Evolutionary conservation across 2,797 vertebrate species (phyloP).

Genomic region (Hippocampus kuda): DNA sequence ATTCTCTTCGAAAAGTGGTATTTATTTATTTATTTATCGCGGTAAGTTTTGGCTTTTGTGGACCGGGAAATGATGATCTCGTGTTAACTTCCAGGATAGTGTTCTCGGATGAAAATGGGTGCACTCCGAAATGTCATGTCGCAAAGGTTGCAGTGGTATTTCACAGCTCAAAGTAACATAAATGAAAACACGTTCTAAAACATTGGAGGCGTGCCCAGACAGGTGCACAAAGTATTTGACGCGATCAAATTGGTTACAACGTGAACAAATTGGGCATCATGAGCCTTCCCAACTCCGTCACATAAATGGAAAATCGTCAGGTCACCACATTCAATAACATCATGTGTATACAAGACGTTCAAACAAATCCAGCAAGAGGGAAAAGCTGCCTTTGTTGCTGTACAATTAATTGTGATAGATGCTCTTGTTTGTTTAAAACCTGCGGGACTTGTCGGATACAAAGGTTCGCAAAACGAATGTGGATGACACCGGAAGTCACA

Average conservation of each 20-base stretch:
- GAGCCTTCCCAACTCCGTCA: too few relatives aligned
- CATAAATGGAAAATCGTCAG: too few relatives aligned
- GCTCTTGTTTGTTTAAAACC: constrained; percentile 32
- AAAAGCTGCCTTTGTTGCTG: constrained; percentile 33
- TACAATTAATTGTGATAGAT: constrained; percentile 66
- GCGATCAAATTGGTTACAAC: too few relatives aligned
- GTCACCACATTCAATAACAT: too few relatives aligned
- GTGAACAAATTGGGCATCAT: too few relatives aligned
- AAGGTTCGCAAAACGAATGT: not conserved
- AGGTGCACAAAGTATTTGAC: too few relatives aligned
- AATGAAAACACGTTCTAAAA: not conserved
- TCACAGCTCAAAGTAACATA: not conserved
- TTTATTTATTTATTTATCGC: not conserved
- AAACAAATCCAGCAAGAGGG: constrained; percentile 5
- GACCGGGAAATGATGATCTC: too few relatives aligned
- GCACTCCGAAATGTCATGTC: not conserved
- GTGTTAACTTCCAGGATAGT: too few relatives aligned
- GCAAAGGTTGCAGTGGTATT: not conserved
- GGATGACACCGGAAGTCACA: not conserved
- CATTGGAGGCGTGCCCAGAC: too few relatives aligned
- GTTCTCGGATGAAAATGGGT: too few relatives aligned
- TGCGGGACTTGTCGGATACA: constrained; percentile 13
- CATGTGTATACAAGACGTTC: too few relatives aligned
- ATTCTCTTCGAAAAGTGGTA: not conserved
- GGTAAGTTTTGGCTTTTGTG: not conserved